A percentile compares a stretch with the other conserved stretches of the same genome.
Conservation (phyloP, 2,888 invertebrate genomes). For the Sinohyriopsis cumingii region DNA sequence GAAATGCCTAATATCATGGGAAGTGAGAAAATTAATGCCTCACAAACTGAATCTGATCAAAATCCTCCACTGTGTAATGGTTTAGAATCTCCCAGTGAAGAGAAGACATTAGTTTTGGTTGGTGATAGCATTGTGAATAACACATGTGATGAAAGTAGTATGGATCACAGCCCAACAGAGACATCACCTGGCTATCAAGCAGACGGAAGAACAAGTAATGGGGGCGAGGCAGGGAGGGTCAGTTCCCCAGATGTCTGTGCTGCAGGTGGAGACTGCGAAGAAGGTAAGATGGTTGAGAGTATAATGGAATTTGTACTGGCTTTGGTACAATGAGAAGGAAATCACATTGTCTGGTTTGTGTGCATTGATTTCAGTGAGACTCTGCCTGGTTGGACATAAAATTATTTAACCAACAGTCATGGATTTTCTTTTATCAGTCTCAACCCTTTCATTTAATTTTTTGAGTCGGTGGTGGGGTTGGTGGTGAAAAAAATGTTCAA, state of each 20-base stretch:
- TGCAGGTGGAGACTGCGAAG: not conserved
- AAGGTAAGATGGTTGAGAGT: not conserved
- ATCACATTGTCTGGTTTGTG: too few species aligned
- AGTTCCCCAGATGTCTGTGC: not conserved
- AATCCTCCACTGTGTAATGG: conserved; percentile 50
- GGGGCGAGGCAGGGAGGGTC: too few species aligned
- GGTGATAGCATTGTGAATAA: conserved; percentile 13
- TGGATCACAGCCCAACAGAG: conserved; percentile 33
- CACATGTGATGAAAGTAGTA: conserved; percentile 37
- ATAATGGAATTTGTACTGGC: not conserved
- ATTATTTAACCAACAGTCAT: too few species aligned
- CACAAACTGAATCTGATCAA: conserved; percentile 31
- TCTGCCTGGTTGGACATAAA: too few species aligned
- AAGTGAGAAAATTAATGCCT: conserved; percentile 19
- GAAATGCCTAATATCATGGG: conserved; percentile 32
- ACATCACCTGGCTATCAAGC: conserved; percentile 11
- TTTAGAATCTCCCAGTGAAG: conserved; percentile 45
- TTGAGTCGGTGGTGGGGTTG: too few species aligned
- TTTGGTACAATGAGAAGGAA: too few species aligned
- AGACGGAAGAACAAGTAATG: conserved; percentile 1
- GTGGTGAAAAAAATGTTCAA: too few species aligned
- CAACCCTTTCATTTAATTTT: too few species aligned
- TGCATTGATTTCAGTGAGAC: too few species aligned
- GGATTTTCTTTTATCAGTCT: too few species aligned
- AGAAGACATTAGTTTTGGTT: conserved; percentile 16